phyloP scores from a whole-genome alignment of 1,140 invertebrate species.

The Zaprionus ornatus region DNA sequence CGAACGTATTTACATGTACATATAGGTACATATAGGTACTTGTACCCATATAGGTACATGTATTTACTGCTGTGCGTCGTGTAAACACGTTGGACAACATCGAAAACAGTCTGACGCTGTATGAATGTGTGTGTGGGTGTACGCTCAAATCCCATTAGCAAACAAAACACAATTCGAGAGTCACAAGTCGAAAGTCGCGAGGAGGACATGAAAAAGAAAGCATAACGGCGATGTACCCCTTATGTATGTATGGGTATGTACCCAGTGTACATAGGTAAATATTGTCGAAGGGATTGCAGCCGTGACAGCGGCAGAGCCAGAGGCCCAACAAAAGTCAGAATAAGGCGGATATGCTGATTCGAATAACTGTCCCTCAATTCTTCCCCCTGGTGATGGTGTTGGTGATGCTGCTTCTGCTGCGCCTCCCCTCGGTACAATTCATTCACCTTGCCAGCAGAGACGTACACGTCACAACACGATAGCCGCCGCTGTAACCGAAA shows the following conservation, averaged over 20 bases:
- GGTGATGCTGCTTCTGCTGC: background rate
- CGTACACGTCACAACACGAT: conserved; percentile 63
- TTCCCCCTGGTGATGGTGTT: background rate
- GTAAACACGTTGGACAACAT: conserved; percentile 18
- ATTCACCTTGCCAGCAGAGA: conserved; percentile 58
- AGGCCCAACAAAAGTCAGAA: background rate
- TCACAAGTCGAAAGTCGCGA: background rate
- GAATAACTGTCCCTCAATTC: background rate
- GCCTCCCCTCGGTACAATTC: conserved; percentile 42
- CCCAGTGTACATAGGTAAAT: conserved; percentile 18
- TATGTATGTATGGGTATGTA: conserved; percentile 24
- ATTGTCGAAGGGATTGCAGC: background rate
- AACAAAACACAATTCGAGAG: background rate
- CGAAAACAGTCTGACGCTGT: conserved; percentile 9
- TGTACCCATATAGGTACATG: background rate
- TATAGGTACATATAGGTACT: background rate
- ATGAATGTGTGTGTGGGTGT: conserved; percentile 13
- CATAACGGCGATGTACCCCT: conserved; percentile 4
- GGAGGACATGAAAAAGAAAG: background rate
- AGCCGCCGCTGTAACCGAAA: conserved; percentile 42
- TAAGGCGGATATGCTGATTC: background rate
- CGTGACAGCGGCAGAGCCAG: background rate
- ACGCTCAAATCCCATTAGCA: conserved; percentile 29
- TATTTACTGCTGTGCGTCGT: background rate
- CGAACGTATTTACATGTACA: background rate